Conservation (phyloP, 2,113 vertebrate genomes). For the Antigone vipio region DNA sequence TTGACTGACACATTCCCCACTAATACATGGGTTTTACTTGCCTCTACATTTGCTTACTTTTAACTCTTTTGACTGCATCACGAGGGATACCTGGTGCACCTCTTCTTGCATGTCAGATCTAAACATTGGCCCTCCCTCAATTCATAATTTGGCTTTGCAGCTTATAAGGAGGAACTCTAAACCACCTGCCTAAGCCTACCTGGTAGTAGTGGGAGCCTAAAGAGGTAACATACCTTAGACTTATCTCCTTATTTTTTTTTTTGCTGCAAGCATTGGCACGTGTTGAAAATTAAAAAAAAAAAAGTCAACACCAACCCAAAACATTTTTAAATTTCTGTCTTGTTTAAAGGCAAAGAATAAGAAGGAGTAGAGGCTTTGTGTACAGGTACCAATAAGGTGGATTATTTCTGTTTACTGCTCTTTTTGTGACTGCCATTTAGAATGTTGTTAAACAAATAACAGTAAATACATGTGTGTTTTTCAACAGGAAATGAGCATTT, state of each 20-base stretch:
- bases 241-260: neutral
- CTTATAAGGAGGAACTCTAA: neutral
- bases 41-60: neutral
- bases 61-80: neutral
- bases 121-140: neutral
- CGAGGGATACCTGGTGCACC: neutral
- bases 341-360: neutral
- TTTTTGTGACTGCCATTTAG: neutral
- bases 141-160: neutral
- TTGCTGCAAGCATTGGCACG: neutral
- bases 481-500: conserved; percentile 21
- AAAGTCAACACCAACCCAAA: too few relatives aligned
- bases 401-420: neutral
- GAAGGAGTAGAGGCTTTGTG: neutral
- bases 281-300: neutral
- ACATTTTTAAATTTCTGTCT: neutral
- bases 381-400: neutral
- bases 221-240: neutral
- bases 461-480: neutral
- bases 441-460: neutral
- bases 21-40: neutral
- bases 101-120: neutral
- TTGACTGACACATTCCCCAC: neutral
- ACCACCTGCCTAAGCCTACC: neutral
- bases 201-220: neutral